A percentile compares a stretch with the other conserved stretches of the same genome.
These are phyloP conservation scores for Colistium nudipinnis DNA, from an alignment of 2,113 vertebrate species.

Conservation along the genomic window DNA sequence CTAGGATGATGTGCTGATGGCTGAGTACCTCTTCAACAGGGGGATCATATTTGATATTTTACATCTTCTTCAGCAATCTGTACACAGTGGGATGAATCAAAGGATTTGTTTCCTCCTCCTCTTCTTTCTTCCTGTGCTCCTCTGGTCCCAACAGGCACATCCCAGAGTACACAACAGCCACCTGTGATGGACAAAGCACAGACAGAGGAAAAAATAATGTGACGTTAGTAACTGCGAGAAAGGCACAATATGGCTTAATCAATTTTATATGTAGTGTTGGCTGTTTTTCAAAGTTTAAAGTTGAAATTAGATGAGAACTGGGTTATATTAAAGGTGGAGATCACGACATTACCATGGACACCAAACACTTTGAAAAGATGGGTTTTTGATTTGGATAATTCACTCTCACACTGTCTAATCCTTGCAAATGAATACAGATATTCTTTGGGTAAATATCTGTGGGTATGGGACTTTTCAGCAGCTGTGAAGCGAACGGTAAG, in stretches of 20 bases:
- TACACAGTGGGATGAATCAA: conserved; percentile 58
- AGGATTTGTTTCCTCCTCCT: conserved; percentile 52
- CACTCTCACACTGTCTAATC: too few relatives aligned
- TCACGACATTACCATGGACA: conserved; percentile 5
- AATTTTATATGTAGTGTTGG: background rate
- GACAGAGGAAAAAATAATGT: conserved; percentile 36
- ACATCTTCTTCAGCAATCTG: conserved; percentile 61
- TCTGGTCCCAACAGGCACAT: conserved; percentile 53
- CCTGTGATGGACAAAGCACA: conserved; percentile 61
- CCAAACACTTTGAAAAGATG: background rate
- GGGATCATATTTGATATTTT: conserved; percentile 65
- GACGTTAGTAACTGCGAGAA: conserved; percentile 33
- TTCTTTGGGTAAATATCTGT: background rate
- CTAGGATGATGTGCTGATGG: conserved; percentile 58
- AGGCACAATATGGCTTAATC: conserved; percentile 21
- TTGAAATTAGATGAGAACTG: conserved; percentile 41
- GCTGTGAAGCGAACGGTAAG: background rate
- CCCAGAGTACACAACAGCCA: conserved; percentile 46
- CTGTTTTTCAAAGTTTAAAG: conserved; percentile 16
- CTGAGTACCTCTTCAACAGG: conserved; percentile 68
- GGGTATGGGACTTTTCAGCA: background rate
- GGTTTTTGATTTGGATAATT: background rate
- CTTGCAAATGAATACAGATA: background rate
- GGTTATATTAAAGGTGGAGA: conserved; percentile 18
- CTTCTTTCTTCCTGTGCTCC: conserved; percentile 39